Conservation (phyloP, 2,113 vertebrate genomes). For the Gambusia holbrooki region DNA sequence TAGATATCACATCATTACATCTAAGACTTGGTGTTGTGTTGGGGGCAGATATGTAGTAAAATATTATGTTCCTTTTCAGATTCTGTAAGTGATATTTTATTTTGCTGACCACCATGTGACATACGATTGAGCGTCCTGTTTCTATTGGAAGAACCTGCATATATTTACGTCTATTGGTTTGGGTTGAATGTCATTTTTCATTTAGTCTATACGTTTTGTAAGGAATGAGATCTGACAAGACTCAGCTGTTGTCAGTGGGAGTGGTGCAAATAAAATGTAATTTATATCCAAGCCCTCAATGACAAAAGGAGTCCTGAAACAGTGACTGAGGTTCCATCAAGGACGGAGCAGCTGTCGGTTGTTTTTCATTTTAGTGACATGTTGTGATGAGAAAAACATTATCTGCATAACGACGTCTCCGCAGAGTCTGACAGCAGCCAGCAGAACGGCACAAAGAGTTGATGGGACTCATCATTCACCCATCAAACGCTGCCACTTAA, state of each 20-base stretch:
- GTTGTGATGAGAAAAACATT: neutral
- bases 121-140: neutral
- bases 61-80: too few species aligned
- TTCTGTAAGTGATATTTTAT: too few species aligned
- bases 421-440: neutral
- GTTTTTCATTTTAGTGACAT: neutral
- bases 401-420: neutral
- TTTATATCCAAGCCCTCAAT: neutral
- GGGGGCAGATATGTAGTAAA: too few species aligned
- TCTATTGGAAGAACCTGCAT: neutral
- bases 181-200: neutral
- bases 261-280: neutral
- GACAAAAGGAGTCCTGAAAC: neutral
- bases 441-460: neutral
- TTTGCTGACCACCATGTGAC: too few species aligned
- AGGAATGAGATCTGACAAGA: neutral
- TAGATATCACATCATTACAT: too few species aligned
- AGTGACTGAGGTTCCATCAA: neutral
- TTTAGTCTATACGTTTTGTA: neutral
- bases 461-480: neutral
- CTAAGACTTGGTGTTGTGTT: too few species aligned
- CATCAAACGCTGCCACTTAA: neutral
- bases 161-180: neutral
- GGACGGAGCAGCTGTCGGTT: neutral
- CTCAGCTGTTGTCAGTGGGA: neutral